A percentile compares a stretch with the other conserved stretches of the same genome.
phyloP scores from a whole-genome alignment of 2,113 vertebrate genomes.

The Lontra canadensis region DNA sequence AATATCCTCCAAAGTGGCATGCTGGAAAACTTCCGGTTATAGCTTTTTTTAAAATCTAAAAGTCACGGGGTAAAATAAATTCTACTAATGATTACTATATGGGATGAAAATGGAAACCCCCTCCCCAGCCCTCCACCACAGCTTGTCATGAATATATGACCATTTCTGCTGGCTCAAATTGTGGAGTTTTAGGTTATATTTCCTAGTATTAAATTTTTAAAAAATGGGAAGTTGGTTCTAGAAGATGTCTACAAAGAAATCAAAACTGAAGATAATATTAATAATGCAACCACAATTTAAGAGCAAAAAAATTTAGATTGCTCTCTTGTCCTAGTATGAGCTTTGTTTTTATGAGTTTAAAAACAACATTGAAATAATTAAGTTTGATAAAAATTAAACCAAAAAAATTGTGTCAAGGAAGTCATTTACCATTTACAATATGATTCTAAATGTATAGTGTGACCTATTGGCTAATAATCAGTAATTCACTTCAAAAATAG shows the following conservation, averaged over 20 bases:
- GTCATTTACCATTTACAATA: not conserved
- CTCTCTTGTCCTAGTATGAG: not conserved
- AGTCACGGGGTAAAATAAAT: not conserved
- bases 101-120: not conserved
- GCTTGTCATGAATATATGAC: not conserved
- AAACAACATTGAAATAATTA: not conserved
- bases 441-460: not conserved
- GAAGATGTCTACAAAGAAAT: conserved; percentile 9
- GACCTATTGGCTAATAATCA: not conserved
- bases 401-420: not conserved
- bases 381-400: not conserved
- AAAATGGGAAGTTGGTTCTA: not conserved
- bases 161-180: not conserved
- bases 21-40: not conserved
- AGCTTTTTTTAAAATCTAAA: not conserved
- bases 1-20: not conserved
- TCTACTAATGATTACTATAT: not conserved
- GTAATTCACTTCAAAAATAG: conserved; percentile 29
- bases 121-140: not conserved
- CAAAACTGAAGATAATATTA: not conserved
- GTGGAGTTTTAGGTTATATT: not conserved
- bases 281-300: not conserved
- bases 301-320: not conserved
- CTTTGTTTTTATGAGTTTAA: not conserved
- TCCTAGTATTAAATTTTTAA: not conserved